Conservation (phyloP, 2,888 invertebrate species). For the Clivina fossor region DNA sequence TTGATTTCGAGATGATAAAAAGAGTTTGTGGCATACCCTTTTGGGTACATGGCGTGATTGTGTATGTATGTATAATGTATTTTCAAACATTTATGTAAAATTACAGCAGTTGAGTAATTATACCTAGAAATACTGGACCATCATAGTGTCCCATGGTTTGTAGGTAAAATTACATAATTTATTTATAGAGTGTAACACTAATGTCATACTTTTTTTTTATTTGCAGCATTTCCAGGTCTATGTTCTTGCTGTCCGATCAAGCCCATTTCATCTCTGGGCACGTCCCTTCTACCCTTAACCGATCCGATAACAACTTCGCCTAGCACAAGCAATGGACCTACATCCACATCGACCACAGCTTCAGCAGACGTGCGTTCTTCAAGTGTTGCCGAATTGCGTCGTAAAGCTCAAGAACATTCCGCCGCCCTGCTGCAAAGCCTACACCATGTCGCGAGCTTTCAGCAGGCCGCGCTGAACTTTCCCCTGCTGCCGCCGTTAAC, state of each 20-base stretch:
- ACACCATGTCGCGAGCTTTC: conserved; percentile 65
- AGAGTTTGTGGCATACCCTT: too few species aligned
- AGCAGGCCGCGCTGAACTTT: conserved; percentile 60
- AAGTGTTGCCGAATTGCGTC: conserved; percentile 87
- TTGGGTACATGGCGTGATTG: too few species aligned
- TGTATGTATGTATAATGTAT: too few species aligned
- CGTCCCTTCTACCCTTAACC: conserved; percentile 45
- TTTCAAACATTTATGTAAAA: too few species aligned
- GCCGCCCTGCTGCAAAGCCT: conserved; percentile 80
- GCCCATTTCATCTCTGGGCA: conserved; percentile 52
- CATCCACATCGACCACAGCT: conserved; percentile 46
- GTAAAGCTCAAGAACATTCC: conserved; percentile 94
- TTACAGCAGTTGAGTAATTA: too few species aligned
- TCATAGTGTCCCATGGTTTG: too few species aligned
- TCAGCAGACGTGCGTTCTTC: conserved; percentile 77
- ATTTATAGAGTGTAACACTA: too few species aligned
- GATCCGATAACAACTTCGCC: conserved; percentile 38
- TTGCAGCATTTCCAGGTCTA: conserved; percentile 72
- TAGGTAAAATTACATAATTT: too few species aligned
- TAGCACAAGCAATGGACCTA: conserved; percentile 49
- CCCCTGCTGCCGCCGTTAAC: conserved; percentile 56
- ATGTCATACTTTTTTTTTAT: conserved; percentile 22
- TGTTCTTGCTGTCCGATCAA: conserved; percentile 81
- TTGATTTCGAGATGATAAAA: too few species aligned
- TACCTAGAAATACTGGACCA: too few species aligned